Evolutionary conservation across 2,888 invertebrate genomes (phyloP).

Genomic region (Drosophila kambysellisi): DNA sequence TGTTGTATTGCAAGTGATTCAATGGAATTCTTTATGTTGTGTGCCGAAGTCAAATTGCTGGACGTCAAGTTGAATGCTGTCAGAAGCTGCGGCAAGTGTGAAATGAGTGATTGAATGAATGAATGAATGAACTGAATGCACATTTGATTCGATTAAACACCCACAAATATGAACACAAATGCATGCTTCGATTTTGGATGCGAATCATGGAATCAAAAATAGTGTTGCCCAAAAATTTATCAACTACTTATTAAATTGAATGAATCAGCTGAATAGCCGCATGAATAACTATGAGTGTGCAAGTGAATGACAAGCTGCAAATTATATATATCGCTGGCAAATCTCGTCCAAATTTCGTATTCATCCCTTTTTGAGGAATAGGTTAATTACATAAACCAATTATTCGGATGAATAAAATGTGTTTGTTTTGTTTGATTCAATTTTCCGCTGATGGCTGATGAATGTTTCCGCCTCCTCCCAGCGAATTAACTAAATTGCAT

Average conservation of each 20-base stretch:
- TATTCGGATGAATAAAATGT: constrained; percentile 37
- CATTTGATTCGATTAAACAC: background rate
- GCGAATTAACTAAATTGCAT: background rate
- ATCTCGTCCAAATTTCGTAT: background rate
- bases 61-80: constrained; percentile 1
- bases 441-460: constrained; percentile 26
- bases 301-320: background rate
- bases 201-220: background rate
- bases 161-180: background rate
- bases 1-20: constrained; percentile 71
- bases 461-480: background rate
- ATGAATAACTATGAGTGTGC: background rate
- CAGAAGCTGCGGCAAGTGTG: constrained; percentile 14
- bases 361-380: constrained; percentile 22
- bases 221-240: background rate
- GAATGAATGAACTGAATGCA: background rate
- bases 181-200: background rate
- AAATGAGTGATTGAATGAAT: constrained; percentile 10
- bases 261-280: constrained; percentile 5
- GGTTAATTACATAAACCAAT: constrained; percentile 43
- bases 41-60: constrained; percentile 17
- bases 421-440: constrained; percentile 55
- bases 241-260: background rate
- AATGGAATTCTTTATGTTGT: constrained; percentile 45
- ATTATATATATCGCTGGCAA: background rate